Evolutionary conservation across 2,888 invertebrate genomes (phyloP).

Genomic region (Electrophaes corylata): DNA sequence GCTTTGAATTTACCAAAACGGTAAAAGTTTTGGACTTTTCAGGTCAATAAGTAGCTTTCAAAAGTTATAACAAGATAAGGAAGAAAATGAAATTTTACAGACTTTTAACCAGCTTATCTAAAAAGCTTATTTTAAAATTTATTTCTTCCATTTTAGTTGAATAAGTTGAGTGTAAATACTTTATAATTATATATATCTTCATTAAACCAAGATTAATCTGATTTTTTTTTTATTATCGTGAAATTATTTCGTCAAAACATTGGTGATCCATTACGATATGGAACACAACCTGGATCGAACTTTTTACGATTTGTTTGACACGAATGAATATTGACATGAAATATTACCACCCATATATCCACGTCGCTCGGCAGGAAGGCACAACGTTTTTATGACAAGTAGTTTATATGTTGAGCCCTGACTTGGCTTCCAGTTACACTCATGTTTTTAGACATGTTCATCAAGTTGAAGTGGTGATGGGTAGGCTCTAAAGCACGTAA

Average conservation of each 20-base stretch:
- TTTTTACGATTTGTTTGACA: conserved; percentile 71
- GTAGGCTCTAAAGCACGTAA: no score
- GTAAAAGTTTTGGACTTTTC: conserved; percentile 43
- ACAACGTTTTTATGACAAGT: conserved; percentile 64
- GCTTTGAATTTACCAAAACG: conserved; percentile 36
- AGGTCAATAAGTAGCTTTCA: conserved; percentile 41
- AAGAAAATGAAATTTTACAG: conserved; percentile 30
- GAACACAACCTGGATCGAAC: conserved; percentile 43
- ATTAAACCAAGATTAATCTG: background rate
- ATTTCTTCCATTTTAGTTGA: background rate
- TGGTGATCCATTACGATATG: conserved; percentile 39
- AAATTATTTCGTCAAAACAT: conserved; percentile 8
- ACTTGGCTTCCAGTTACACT: background rate
- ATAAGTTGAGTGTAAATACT: background rate
- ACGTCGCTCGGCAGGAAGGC: conserved; percentile 51
- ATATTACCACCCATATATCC: conserved; percentile 63
- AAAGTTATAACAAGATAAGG: conserved; percentile 27
- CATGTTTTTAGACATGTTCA: background rate
- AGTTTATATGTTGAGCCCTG: conserved; percentile 41
- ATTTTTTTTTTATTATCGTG: background rate
- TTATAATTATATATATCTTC: background rate
- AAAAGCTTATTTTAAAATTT: background rate
- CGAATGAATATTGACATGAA: conserved; percentile 68
- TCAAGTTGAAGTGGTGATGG: background rate
- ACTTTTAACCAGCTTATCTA: conserved; percentile 17